Conservation (phyloP, 1,140 invertebrate genomes). For the Drosophila mauritiana region DNA sequence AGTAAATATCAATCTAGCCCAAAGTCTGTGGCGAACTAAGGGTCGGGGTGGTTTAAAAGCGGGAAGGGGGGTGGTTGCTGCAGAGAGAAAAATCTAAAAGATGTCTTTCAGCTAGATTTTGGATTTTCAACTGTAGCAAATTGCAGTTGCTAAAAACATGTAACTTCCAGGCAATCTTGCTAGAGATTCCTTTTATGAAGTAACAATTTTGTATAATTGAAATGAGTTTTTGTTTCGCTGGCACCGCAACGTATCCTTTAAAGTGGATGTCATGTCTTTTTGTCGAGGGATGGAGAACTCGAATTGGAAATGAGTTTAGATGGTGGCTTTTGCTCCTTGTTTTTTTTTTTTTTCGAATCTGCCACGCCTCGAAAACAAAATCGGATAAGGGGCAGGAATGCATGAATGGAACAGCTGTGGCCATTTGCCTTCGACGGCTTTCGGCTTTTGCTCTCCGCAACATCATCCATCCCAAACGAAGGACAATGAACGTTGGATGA, state of each 20-base stretch:
- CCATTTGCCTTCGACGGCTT: slow-evolving; percentile 73
- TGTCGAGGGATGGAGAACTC: neutral
- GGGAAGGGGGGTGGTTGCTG: neutral
- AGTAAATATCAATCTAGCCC: slow-evolving; percentile 74
- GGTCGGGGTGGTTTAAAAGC: neutral
- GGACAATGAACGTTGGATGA: slow-evolving; percentile 14
- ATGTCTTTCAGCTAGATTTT: neutral
- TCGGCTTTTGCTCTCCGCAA: slow-evolving; percentile 38
- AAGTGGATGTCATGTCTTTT: slow-evolving; percentile 62
- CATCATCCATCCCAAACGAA: slow-evolving; percentile 6
- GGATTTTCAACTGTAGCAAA: neutral
- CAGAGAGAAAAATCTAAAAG: neutral
- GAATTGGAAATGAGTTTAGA: slow-evolving; percentile 1
- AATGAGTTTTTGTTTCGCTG: slow-evolving; percentile 13
- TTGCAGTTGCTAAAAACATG: neutral
- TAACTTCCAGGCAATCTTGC: neutral
- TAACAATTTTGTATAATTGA: too few species aligned
- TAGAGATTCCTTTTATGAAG: too few species aligned
- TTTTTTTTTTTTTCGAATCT: slow-evolving; percentile 27
- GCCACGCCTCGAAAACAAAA: slow-evolving; percentile 40
- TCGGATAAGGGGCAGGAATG: slow-evolving; percentile 37
- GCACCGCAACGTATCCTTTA: slow-evolving; percentile 79
- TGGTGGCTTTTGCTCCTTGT: slow-evolving; percentile 14
- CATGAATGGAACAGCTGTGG: slow-evolving; percentile 74
- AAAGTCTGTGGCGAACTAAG: slow-evolving; percentile 33